Evolutionary conservation across 2,113 vertebrate genomes (phyloP), one percentile per base, ranked within the genome.

Genomic region (Phalacrocorax brasilianus): DNA sequence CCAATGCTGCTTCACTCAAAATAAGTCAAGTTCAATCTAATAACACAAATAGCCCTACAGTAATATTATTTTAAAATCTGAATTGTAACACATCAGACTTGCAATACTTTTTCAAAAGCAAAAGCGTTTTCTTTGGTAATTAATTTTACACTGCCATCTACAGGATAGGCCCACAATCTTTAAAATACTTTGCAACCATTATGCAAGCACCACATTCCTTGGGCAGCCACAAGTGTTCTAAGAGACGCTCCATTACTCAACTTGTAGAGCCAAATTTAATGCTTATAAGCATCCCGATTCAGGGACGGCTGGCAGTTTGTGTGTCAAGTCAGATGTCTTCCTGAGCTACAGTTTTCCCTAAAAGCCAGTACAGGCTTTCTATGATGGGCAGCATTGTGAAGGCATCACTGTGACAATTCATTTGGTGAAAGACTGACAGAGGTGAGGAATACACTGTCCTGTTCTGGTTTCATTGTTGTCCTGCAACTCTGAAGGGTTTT

Each of bases 91-190:
- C 61, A 58, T 88, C 83, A 89, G 78, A 68, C 67, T 85, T 76
- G 49, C n/a, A 67, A 76, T 14, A 67, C 42, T 45, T 91, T 85
- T 85, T 77, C 55, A 75, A 61, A 70, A 86, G 84, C 61, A 94
- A 86, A 91, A 89, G 4, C 52, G 87, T 93, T 97, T 85, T 70
- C 77, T 95, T 77, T 95, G 56, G 86, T 96, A 97, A 97, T 97
- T 97, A 97, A 95, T 78, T 97, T 88, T 89, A 63, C 82, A 93
- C 74, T 94, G 89, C 92, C 65, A 96, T 95, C 96, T 98, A 53
- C 82, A 97, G 92, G 87, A 93, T 88, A 49, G 89, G 77, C 65
- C 53, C n/a, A 90, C 5, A 5, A 58, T 62, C 74, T 92, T 97
- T 85, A 91, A 97, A 89, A 73, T 28, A 15, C 12, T 91, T 82